A percentile compares a stretch with the other conserved stretches of the same genome.
Conservation (phyloP, 2,888 invertebrate species). For the Serripes groenlandicus region DNA sequence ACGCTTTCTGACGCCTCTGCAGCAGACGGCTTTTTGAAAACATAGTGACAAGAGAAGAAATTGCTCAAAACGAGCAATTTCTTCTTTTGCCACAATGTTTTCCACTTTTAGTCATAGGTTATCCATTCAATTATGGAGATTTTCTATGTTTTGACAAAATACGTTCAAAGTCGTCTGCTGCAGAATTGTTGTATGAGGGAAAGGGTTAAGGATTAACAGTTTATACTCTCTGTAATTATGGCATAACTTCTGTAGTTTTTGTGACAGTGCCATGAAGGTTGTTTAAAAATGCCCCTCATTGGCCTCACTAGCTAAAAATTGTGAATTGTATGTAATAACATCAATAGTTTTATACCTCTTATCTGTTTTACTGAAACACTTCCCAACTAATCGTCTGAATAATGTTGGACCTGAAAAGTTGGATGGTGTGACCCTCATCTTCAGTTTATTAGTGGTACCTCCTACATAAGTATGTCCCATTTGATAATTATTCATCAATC, state of each 20-base stretch:
- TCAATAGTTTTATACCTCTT: slow-evolving; percentile 69
- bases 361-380: slow-evolving; percentile 78
- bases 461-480: slow-evolving; percentile 41
- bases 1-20: too few relatives aligned
- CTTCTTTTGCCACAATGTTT: neutral
- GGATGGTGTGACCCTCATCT: slow-evolving; percentile 81
- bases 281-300: too few relatives aligned
- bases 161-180: too few relatives aligned
- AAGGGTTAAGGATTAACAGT: too few relatives aligned
- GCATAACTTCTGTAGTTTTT: too few relatives aligned
- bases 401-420: slow-evolving; percentile 84
- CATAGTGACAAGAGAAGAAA: neutral
- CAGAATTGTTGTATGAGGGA: too few relatives aligned
- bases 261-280: too few relatives aligned
- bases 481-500: slow-evolving; percentile 69
- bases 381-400: slow-evolving; percentile 76
- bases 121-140: too few relatives aligned
- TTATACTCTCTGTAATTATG: too few relatives aligned
- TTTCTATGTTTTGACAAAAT: too few relatives aligned
- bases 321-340: neutral
- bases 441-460: slow-evolving; percentile 70
- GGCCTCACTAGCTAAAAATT: neutral
- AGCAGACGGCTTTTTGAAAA: neutral
- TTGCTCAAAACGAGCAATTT: neutral
- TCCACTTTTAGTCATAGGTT: neutral